Evolutionary conservation across 1,140 invertebrate species (phyloP).

Genomic region (Bombus superbus): DNA sequence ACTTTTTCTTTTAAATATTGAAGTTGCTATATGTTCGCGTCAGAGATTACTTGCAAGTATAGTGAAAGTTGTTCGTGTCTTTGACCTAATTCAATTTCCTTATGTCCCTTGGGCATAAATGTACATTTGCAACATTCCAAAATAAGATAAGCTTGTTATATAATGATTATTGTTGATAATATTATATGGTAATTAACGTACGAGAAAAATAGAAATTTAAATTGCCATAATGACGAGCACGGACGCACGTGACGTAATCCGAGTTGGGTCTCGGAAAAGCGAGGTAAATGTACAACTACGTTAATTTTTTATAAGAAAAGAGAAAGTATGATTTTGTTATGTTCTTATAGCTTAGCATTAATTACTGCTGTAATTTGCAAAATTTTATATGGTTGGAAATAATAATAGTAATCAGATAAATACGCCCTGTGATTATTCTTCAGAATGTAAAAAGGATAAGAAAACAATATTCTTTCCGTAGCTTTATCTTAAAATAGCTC

Average conservation of each 20-base stretch:
- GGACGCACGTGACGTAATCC: constrained; percentile 80
- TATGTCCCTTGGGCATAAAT: constrained; percentile 2
- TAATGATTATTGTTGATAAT: constrained; percentile 33
- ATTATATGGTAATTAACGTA: not conserved
- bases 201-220: constrained; percentile 25
- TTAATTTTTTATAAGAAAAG: constrained; percentile 7
- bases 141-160: constrained; percentile 10
- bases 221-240: constrained; percentile 44
- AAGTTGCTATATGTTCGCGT: not conserved
- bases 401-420: not conserved
- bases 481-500: not conserved
- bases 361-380: constrained; percentile 43
- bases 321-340: constrained; percentile 1
- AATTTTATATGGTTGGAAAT: constrained; percentile 27
- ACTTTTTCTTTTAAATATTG: not conserved
- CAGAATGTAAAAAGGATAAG: not conserved
- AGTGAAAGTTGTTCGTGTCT: constrained; percentile 59
- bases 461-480: not conserved
- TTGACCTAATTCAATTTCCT: constrained; percentile 54
- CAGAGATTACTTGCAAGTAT: constrained; percentile 20
- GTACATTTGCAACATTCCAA: constrained; percentile 53
- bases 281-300: constrained; percentile 82
- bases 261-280: constrained; percentile 87
- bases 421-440: not conserved
- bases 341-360: constrained; percentile 26